Evolutionary conservation across 1,140 invertebrate genomes (phyloP), one percentile per base, ranked within the genome.

Genomic region (Drosophila subpulchrella): DNA sequence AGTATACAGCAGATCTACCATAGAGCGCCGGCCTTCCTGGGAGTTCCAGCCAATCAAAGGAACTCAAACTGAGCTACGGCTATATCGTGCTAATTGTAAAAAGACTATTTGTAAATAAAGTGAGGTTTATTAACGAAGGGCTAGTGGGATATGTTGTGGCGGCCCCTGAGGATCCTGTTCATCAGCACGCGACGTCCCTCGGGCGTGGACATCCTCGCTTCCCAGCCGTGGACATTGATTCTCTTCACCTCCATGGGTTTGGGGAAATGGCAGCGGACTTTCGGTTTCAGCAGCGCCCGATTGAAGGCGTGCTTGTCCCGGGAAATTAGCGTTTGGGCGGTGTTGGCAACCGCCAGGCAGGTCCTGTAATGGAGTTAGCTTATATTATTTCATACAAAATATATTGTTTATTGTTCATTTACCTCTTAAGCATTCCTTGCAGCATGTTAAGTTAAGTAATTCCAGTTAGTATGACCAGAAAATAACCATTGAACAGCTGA

Each of bases 91-190:
- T 34, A 61, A 5, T 34, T 27, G 17, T 34, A 44, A 7, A 36
- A 60, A 39, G 12, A 20, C 30, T n/a, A 41, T 38, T 24, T 70
- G 44, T 76, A 60, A 58, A 71, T 46, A 77, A 72, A 79, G 1
- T 7, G 27, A 24, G 27, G 38, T 75, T 74, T 60, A 65, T 50
- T 60, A 41, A 67, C 50, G 44, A 27, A 34, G 47, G 3, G 4
- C 93, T 93, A 97, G 92, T 97, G 96, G 27, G 94, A 93, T 7
- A 96, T 86, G 7, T 95, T 94, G 92, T 94, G 94, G 93, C 94
- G 93, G 32, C 96, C 96, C 92, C 96, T 96, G 4, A 97, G 92
- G 75, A 97, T 94, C 81, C 96, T 94, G 81, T 95, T 94, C 96
- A 96, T 96, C 7, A 97, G 86, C 46, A 96, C 92, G 92, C 92